Conservation (phyloP, 2,797 vertebrate genomes). For the Urocyon cinereoargenteus region DNA sequence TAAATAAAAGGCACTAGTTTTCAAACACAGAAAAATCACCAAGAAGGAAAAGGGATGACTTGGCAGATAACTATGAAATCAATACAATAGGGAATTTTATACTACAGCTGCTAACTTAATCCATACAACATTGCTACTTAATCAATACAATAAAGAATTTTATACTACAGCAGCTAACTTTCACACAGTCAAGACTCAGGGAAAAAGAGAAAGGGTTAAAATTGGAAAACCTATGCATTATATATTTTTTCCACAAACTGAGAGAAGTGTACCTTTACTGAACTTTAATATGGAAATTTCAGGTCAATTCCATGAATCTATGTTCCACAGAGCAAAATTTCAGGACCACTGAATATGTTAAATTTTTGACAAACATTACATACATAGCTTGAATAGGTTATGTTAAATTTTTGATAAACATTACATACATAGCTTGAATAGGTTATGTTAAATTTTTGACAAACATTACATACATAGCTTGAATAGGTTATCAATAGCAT, state of each 20-base stretch:
- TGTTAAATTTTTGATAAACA: slow-evolving; percentile 26
- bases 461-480: background rate
- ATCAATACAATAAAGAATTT: slow-evolving; percentile 20
- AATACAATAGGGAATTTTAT: background rate
- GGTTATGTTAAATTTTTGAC: no score
- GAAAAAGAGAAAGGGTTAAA: background rate
- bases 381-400: background rate
- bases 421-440: background rate
- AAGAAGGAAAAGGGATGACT: slow-evolving; percentile 3
- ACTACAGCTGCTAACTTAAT: background rate
- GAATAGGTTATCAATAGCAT: background rate
- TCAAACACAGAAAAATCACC: background rate
- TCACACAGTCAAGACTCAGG: background rate
- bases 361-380: slow-evolving; percentile 18
- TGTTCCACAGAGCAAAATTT: background rate
- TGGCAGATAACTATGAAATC: slow-evolving; percentile 2
- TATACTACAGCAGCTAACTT: background rate
- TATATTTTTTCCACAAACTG: background rate
- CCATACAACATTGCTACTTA: background rate
- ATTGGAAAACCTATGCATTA: background rate
- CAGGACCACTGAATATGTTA: background rate
- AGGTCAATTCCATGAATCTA: background rate
- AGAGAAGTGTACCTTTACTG: background rate
- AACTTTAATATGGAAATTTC: background rate
- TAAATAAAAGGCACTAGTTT: slow-evolving; percentile 34